Conservation (phyloP, 2,113 vertebrate genomes). For the Murina feae region DNA sequence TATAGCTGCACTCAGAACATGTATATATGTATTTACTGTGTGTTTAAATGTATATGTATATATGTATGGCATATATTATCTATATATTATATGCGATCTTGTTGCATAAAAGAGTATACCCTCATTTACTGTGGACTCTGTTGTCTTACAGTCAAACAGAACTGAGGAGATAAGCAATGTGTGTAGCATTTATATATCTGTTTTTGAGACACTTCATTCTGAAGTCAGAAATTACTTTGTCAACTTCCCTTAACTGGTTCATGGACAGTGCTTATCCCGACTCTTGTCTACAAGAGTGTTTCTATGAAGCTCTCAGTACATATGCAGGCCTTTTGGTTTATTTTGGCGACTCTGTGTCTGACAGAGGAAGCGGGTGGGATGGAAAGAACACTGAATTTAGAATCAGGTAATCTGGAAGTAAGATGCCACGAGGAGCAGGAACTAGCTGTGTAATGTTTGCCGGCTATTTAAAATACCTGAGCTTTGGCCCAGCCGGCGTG, state of each 20-base stretch:
- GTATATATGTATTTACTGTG: neutral
- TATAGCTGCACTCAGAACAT: neutral
- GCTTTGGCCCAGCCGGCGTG: too few relatives aligned
- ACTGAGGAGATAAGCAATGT: neutral
- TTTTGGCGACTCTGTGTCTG: neutral
- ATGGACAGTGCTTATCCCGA: neutral
- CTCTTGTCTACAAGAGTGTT: neutral
- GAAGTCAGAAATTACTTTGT: neutral
- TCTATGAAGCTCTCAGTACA: neutral
- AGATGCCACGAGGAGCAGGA: neutral
- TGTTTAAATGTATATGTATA: neutral
- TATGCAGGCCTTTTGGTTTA: neutral
- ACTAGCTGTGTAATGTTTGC: neutral
- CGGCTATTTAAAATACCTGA: neutral
- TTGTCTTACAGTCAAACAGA: neutral
- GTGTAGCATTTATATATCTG: neutral
- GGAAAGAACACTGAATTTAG: neutral
- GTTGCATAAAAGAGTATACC: neutral
- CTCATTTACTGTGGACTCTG: neutral
- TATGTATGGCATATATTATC: neutral
- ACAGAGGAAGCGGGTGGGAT: neutral
- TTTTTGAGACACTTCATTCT: neutral
- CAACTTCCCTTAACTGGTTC: neutral
- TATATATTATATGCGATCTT: neutral
- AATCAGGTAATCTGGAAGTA: neutral